phyloP scores from a whole-genome alignment of 1,140 invertebrate genomes.

The Cydia pomonella region DNA sequence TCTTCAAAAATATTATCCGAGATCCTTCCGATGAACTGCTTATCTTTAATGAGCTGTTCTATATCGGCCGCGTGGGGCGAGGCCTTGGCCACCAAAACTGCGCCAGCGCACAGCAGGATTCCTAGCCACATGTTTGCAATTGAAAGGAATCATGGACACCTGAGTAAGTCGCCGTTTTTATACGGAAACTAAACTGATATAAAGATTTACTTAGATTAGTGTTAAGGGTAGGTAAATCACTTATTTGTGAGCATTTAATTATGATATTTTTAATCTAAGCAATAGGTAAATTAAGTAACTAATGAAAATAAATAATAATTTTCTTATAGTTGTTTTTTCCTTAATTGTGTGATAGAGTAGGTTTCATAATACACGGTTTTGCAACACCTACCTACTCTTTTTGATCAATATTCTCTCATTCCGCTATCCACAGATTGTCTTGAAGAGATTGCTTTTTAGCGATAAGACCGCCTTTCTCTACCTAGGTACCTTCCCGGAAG shows the following conservation, averaged over 20 bases:
- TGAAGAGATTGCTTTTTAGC: no score
- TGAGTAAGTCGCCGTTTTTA: neutral
- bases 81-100: neutral
- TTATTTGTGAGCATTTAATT: neutral
- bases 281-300: no score
- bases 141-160: constrained; percentile 1
- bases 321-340: no score
- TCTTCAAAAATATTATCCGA: constrained; percentile 29
- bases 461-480: no score
- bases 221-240: neutral
- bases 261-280: no score
- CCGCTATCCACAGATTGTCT: no score
- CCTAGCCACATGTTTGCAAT: constrained; percentile 3
- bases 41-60: neutral
- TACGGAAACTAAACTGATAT: neutral
- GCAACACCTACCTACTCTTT: no score
- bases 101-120: neutral
- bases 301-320: no score
- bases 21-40: neutral
- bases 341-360: no score
- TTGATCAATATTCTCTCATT: no score
- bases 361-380: no score
- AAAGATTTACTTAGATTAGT: neutral
- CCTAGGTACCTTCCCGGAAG: no score
- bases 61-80: constrained; percentile 27